Conservation (phyloP, 2,888 invertebrate species). For the Parthenolecanium corni region DNA sequence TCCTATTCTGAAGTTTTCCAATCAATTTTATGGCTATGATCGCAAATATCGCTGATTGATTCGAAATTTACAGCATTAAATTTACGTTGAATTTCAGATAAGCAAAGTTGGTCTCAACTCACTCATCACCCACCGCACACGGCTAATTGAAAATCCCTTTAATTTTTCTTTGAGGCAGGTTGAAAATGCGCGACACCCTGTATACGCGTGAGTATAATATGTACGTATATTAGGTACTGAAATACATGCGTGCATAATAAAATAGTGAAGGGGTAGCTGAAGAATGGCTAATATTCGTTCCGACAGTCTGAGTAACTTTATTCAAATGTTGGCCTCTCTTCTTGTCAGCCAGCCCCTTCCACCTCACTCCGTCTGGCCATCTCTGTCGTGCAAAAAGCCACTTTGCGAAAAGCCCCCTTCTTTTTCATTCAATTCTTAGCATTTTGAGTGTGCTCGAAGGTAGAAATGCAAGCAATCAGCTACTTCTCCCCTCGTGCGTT, state of each 20-base stretch:
- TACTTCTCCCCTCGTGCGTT: conserved; percentile 15
- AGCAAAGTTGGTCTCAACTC: no score
- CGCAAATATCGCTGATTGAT: no score
- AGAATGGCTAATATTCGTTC: conserved; percentile 28
- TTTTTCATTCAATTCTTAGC: conserved; percentile 18
- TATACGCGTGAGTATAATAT: neutral
- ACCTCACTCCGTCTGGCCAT: neutral
- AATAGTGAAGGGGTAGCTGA: conserved; percentile 23
- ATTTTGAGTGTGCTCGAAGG: conserved; percentile 21
- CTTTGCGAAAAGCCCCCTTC: conserved; percentile 19
- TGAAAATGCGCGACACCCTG: neutral
- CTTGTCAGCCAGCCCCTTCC: neutral
- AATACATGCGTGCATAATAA: conserved; percentile 9
- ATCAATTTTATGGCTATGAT: no score
- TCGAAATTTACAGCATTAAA: no score
- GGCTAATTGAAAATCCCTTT: no score
- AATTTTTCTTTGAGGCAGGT: no score
- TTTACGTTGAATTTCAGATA: no score
- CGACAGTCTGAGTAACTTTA: conserved; percentile 25
- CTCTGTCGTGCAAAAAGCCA: conserved; percentile 24
- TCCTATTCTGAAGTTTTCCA: no score
- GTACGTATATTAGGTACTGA: neutral
- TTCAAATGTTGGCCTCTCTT: conserved; percentile 18
- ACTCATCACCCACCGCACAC: no score
- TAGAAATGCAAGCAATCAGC: conserved; percentile 27